Conservation (phyloP, 2,888 invertebrate genomes). For the Boloria selene region DNA sequence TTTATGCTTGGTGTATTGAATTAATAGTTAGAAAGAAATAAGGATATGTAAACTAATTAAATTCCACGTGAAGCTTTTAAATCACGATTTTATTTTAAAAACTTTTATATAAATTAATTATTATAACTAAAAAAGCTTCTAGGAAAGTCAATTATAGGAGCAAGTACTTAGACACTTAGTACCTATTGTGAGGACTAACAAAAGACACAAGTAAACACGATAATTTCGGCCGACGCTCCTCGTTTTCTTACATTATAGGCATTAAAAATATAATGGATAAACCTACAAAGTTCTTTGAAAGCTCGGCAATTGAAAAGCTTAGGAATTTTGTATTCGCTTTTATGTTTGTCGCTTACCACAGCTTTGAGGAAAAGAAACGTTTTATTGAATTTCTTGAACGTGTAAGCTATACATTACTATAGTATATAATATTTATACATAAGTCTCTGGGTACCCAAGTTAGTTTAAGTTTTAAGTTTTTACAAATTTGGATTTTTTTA, state of each 20-base stretch:
- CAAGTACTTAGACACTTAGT: constrained; percentile 40
- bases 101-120: too few relatives aligned
- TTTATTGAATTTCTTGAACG: constrained; percentile 14
- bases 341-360: constrained; percentile 9
- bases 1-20: too few relatives aligned
- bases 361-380: constrained; percentile 3
- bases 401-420: background rate
- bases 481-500: too few relatives aligned
- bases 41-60: too few relatives aligned
- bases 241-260: constrained; percentile 27
- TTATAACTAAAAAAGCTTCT: background rate
- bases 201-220: constrained; percentile 34
- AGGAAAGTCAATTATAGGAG: constrained; percentile 19
- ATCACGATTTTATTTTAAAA: too few relatives aligned
- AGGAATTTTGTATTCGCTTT: constrained; percentile 11
- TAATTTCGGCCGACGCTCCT: constrained; percentile 43
- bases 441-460: too few relatives aligned
- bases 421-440: too few relatives aligned
- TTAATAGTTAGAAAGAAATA: too few relatives aligned
- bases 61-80: too few relatives aligned
- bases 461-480: too few relatives aligned
- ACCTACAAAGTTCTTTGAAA: constrained; percentile 19
- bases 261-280: constrained; percentile 32
- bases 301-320: constrained; percentile 6
- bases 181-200: constrained; percentile 38